Percentiles rank a stretch among this genome's conserved stretches.
phyloP scores from a whole-genome alignment of 2,888 invertebrate species.

The Cremastinae sp. region DNA sequence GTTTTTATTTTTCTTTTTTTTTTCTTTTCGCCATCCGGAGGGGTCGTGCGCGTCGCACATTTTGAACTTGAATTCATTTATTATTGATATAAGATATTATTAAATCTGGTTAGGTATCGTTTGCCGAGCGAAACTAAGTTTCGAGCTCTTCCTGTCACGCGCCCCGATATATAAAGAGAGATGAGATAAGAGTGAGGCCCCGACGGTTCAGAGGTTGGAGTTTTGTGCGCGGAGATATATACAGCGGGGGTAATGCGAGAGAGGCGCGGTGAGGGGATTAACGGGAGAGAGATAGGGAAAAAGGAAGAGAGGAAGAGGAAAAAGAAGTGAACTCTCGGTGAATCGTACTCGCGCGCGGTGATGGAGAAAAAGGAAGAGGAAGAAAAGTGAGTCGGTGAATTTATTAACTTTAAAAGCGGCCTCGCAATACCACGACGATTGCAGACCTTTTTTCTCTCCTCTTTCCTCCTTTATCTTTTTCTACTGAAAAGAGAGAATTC shows the following conservation, averaged over 20 bases:
- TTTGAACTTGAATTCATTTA: slow-evolving; percentile 73
- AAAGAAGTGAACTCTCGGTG: slow-evolving; percentile 33
- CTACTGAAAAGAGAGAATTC: slow-evolving; percentile 42
- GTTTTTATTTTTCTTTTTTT: not conserved
- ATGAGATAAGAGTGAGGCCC: slow-evolving; percentile 48
- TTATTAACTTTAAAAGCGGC: slow-evolving; percentile 77
- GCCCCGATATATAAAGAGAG: slow-evolving; percentile 62
- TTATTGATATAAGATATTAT: slow-evolving; percentile 75
- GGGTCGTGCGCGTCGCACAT: no score
- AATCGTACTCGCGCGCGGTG: slow-evolving; percentile 30
- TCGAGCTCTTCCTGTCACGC: slow-evolving; percentile 67
- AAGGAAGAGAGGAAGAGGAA: slow-evolving; percentile 45
- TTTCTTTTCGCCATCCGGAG: not conserved
- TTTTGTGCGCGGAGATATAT: slow-evolving; percentile 50
- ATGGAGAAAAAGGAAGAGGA: slow-evolving; percentile 22
- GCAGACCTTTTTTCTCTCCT: slow-evolving; percentile 62
- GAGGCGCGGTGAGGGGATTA: slow-evolving; percentile 51
- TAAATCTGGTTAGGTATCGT: slow-evolving; percentile 75
- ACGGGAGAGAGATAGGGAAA: slow-evolving; percentile 55
- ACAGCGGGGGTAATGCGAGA: slow-evolving; percentile 15
- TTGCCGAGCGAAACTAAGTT: slow-evolving; percentile 73
- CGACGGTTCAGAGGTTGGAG: slow-evolving; percentile 48
- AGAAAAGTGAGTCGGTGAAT: slow-evolving; percentile 67
- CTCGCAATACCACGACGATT: slow-evolving; percentile 70
- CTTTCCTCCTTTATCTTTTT: slow-evolving; percentile 37